Base-by-base conservation (phyloP, 2,113 vertebrate species). In the Aix galericulata region DNA sequence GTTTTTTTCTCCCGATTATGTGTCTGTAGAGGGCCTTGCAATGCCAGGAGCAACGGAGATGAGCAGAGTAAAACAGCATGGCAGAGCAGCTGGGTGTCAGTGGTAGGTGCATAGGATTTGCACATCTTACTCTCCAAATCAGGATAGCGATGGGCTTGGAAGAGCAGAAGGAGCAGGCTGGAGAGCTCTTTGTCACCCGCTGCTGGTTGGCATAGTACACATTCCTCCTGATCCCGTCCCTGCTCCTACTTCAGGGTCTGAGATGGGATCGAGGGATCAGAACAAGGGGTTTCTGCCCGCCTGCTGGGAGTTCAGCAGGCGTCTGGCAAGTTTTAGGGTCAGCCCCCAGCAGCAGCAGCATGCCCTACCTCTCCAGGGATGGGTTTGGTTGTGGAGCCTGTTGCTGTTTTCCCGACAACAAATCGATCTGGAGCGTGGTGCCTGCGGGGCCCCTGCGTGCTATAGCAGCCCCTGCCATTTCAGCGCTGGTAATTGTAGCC, bases 221-320 rank as follows among this genome's bases (percentile, higher is more conserved):
- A 20, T 62, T 86, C 40, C n/a, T 83, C 22, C 32, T 73, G 15
- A 66, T 83, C 31, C 48, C 23, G 8, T 80, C 9, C 13, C 52
- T 69, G 25, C 4, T 89, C 25, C 48, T 72, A 29, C 4, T 58
- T 55, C n/a, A 36, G 34, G 67, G 15, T 23, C 38, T 29, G 13
- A 38, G 22, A 34, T 11, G 32, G 44, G 27, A 55, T 77, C 38
- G 73, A 40, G 38, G 38, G 38, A 38, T 38, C 38, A 38, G 38
- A 38, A 38, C 9, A 21, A 60, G 32, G 58, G 64, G 50, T 50
- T 82, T 82, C 53, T 6, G 3, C 71, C 56, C 23, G 13, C 71
- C n/a, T 2, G 2, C 17, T 0, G 1, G 58, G 34, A 66, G 0
- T 82, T 88, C 2, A 2, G 20, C 34, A 48, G 40, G 40, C 0